phyloP scores from a whole-genome alignment of 2,113 vertebrate species.

The Acrocephalus arundinaceus region DNA sequence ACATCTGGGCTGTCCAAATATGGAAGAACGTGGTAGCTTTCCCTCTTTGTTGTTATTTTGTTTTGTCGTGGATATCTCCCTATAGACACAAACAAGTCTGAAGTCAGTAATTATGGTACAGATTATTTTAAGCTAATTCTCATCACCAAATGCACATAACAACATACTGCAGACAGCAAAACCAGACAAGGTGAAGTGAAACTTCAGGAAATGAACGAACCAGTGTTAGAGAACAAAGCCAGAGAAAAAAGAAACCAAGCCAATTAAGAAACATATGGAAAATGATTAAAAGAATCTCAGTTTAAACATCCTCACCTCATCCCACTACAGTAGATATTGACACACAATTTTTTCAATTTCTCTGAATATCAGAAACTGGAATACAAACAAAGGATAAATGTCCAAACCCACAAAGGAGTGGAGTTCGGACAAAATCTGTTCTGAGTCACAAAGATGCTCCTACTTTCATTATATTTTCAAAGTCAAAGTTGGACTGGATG shows the following conservation, averaged over 20 bases:
- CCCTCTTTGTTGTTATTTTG: slow-evolving; percentile 75
- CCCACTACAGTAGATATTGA: neutral
- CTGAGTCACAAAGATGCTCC: neutral
- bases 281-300: neutral
- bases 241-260: slow-evolving; percentile 13
- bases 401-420: neutral
- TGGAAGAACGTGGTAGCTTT: slow-evolving; percentile 69
- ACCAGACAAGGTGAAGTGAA: slow-evolving; percentile 61
- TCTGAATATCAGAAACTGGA: neutral
- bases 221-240: slow-evolving; percentile 58
- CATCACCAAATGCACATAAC: slow-evolving; percentile 32
- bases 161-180: slow-evolving; percentile 58
- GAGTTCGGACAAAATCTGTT: neutral
- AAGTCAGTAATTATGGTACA: slow-evolving; percentile 49
- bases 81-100: slow-evolving; percentile 68
- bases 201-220: slow-evolving; percentile 70
- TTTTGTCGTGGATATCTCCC: slow-evolving; percentile 67
- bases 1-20: slow-evolving; percentile 78
- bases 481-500: neutral
- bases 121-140: slow-evolving; percentile 66
- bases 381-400: neutral
- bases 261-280: slow-evolving; percentile 28
- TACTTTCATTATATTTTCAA: neutral
- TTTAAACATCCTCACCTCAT: neutral
- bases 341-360: neutral